These are phyloP conservation scores for Anoplolepis gracilipes DNA, from an alignment of 1,140 invertebrate genomes.

Conservation along the genomic window DNA sequence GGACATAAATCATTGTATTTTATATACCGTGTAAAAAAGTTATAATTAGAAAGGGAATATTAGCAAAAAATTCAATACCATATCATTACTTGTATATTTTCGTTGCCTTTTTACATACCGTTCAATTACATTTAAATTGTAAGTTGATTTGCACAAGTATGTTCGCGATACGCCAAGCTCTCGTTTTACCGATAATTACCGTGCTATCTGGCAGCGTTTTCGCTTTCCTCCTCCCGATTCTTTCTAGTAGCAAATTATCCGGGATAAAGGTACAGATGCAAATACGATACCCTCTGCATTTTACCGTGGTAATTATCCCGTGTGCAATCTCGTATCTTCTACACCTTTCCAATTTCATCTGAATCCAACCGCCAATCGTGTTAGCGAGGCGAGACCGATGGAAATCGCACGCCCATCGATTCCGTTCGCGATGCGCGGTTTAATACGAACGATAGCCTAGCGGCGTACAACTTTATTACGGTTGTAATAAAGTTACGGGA, in stretches of 20 bases:
- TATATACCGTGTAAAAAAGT: background rate
- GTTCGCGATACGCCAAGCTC: constrained; percentile 4
- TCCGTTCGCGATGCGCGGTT: constrained; percentile 54
- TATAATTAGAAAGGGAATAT: background rate
- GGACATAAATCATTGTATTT: background rate
- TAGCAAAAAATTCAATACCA: background rate
- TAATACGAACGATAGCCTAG: constrained; percentile 62
- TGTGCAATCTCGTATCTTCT: constrained; percentile 47
- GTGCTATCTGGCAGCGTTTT: constrained; percentile 28
- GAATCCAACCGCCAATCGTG: constrained; percentile 55
- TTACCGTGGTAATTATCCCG: constrained; percentile 44
- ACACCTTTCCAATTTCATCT: constrained; percentile 62
- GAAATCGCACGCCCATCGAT: constrained; percentile 58
- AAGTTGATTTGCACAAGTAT: constrained; percentile 16
- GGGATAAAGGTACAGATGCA: constrained; percentile 26
- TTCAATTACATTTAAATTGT: background rate
- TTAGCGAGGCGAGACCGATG: constrained; percentile 56
- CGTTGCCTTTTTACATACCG: background rate
- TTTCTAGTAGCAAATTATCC: constrained; percentile 49
- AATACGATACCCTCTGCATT: constrained; percentile 25
- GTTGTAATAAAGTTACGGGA: constrained; percentile 59
- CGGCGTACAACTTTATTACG: constrained; percentile 60
- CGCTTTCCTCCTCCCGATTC: background rate
- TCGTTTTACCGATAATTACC: constrained; percentile 22
- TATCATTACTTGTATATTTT: background rate